Evolutionary conservation across 2,113 vertebrate genomes (phyloP), one percentile per base, ranked within the genome.

Genomic region (Podarcis cretensis): DNA sequence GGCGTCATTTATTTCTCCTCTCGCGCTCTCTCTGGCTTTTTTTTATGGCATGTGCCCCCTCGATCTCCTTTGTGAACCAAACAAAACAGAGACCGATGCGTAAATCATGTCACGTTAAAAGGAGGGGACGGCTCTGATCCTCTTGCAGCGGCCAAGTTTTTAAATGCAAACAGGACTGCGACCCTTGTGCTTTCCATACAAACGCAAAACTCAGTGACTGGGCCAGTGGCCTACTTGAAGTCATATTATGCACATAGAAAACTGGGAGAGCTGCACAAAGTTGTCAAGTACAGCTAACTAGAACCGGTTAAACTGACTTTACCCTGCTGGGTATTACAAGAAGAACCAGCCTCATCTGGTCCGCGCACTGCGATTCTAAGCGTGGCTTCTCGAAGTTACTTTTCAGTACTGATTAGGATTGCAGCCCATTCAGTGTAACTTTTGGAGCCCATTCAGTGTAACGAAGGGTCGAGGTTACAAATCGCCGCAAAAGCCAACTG

Each of bases 1-100:
- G 54, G 54, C 57, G 32, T 18, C 32, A 75, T 74, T 40, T 14
- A 27, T 75, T 37, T 76, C 86, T 91, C 82, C 87, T 87, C 88
- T 54, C 2, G 48, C 48, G 48, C 48, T 54, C 48, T 91, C 89
- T 71, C 25, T 30, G 9, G 10, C 30, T 30, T 63, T 63, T 63
- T 63, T 63, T 63, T 63, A 91, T 87, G 76, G 92, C 91, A 92
- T 94, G 90, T 90, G 91, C 93, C 87, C 94, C 87, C 89, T 77
- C 43, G 25, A 65, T 27, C 57, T 20, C 20, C 43, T 65, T n/a
- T 23, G 73, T 27, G 32, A 81, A 57, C 84, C 92, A 92, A 93
- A 89, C 88, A 90, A 90, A 89, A 87, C 43, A 57, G 14, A 25
- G 48, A 73, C 3, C 2, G 43, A 40, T 43, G 78, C 14, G 21